Evolutionary conservation across 2,797 vertebrate genomes (phyloP), one percentile per base, ranked within the genome.

Genomic region (Orientallactaga sibirica): DNA sequence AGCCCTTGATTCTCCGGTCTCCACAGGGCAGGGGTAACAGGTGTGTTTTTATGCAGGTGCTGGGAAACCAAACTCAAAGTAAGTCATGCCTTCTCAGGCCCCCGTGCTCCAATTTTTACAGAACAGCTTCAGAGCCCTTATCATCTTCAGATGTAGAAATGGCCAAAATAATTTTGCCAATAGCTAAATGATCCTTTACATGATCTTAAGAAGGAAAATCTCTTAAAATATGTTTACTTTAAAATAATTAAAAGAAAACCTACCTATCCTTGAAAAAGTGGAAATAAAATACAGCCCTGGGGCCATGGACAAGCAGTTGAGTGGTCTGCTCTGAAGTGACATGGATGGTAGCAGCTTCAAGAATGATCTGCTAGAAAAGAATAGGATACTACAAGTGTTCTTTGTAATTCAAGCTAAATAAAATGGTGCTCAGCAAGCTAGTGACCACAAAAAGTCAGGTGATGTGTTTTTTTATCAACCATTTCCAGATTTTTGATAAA

Each of bases 191-290:
- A 66, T 84, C 70, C 37, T 88, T 76, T 64, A 75, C 85, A 64
- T 58, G 41, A 74, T 80, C n/a, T 61, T 90, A 93, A 58, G 48
- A 66, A 92, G 48, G 43, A 92, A 94, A 86, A 71, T 73, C 37
- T 91, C 67, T 85, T 64, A 75, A 73, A 79, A 62, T 12, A 68
- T 88, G 70, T 61, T 88, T 25, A 83, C 62, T 89, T 93, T 48
- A 66, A 41, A 75, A 79, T 70, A 86, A 75, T 48, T 48, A 48
- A 48, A 94, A 73, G 67, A 90, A 41, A 80, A 86, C 68, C 58
- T 18, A 95, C 2, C 20, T 70, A 74, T 61, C 43, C 52, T 75
- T 93, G 29, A 16, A 76, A 93, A 92, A 70, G 88, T 48, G 61
- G 55, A 91, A 66, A 70, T 9, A 33, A 86, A 68, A 62, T 41